These are phyloP conservation scores for Diceros bicornis DNA, from an alignment of 2,797 vertebrate species.

Conservation along the genomic window DNA sequence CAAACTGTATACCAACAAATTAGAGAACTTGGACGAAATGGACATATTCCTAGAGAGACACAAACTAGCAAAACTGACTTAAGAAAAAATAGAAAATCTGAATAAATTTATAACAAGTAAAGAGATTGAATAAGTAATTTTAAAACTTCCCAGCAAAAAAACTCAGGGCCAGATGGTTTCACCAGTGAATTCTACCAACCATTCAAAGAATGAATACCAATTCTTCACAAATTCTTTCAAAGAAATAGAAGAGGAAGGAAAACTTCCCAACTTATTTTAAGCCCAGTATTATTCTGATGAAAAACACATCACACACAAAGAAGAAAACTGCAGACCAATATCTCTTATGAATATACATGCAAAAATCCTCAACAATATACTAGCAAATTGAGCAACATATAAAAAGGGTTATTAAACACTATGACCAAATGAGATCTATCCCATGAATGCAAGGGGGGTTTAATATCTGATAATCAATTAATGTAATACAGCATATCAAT, in stretches of 20 bases:
- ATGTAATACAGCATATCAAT: background rate
- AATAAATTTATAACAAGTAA: background rate
- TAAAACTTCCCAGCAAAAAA: background rate
- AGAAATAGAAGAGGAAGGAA: background rate
- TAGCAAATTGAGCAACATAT: background rate
- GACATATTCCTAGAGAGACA: background rate
- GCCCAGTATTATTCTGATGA: background rate
- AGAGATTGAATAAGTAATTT: background rate
- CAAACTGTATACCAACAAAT: background rate
- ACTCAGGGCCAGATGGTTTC: background rate
- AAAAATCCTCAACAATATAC: slow-evolving; percentile 50
- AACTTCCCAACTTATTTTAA: background rate
- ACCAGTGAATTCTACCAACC: slow-evolving; percentile 2
- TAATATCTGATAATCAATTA: slow-evolving; percentile 27
- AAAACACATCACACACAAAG: background rate
- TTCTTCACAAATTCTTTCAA: background rate
- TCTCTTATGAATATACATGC: background rate
- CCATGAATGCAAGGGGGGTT: background rate
- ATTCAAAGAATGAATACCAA: slow-evolving; percentile 43
- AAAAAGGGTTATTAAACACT: background rate
- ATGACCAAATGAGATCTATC: slow-evolving; percentile 11
- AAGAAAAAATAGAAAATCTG: slow-evolving; percentile 18
- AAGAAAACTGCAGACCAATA: background rate
- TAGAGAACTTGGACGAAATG: slow-evolving; percentile 26
- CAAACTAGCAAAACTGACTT: slow-evolving; percentile 21